These are phyloP conservation scores for Xerus inauris DNA, from an alignment of 2,113 vertebrate genomes.

Conservation along the genomic window DNA sequence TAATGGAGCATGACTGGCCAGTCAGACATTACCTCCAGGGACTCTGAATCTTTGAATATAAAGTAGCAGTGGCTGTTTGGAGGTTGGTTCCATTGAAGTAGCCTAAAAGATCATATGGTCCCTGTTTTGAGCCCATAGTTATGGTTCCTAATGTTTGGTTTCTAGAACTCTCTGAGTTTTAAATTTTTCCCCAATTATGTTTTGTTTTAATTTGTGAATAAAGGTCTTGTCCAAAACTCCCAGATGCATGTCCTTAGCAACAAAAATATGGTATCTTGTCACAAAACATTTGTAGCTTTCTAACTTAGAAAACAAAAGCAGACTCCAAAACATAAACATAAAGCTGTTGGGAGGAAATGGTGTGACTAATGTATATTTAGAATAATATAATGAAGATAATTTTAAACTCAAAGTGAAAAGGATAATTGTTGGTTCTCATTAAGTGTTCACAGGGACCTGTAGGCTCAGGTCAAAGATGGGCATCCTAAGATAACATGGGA, in stretches of 20 bases:
- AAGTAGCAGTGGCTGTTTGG: not conserved
- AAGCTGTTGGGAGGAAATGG: not conserved
- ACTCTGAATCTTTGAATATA: not conserved
- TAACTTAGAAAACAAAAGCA: constrained; percentile 25
- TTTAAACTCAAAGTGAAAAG: not conserved
- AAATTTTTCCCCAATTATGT: not conserved
- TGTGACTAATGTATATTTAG: not conserved
- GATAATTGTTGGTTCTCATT: not conserved
- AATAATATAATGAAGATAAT: not conserved
- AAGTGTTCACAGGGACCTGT: not conserved
- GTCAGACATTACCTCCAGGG: not conserved
- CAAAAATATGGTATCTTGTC: not conserved
- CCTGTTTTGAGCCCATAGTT: not conserved
- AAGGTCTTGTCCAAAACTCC: not conserved
- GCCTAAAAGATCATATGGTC: accelerated
- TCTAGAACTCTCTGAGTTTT: not conserved
- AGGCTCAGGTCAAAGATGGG: not conserved
- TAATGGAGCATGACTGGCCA: not conserved
- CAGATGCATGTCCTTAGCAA: not conserved
- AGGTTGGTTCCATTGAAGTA: not conserved
- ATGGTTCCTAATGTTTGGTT: not conserved
- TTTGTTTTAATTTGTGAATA: not conserved
- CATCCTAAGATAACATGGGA: not conserved
- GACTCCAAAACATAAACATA: not conserved
- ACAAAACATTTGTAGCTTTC: not conserved